A percentile compares a stretch with the other conserved stretches of the same genome.
These are phyloP conservation scores for Sminthurides aquaticus DNA, from an alignment of 2,888 invertebrate species.

Conservation along the genomic window DNA sequence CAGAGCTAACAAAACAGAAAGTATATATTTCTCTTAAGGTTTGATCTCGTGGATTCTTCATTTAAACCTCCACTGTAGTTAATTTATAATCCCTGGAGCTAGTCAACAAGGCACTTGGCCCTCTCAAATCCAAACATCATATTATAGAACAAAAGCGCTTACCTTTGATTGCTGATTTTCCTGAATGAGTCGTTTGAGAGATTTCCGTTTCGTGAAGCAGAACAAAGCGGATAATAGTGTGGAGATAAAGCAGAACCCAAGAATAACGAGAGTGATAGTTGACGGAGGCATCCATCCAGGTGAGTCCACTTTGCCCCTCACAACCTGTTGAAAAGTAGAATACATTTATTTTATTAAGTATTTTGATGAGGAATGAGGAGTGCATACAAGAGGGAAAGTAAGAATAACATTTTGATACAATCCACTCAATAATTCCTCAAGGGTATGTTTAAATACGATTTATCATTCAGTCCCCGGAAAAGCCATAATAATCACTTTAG, in stretches of 20 bases:
- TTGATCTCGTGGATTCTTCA: too few species aligned
- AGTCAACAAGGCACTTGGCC: background rate
- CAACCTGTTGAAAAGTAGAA: conserved; percentile 3
- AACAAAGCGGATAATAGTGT: conserved; percentile 9
- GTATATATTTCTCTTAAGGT: too few species aligned
- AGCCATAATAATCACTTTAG: background rate
- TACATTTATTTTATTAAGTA: background rate
- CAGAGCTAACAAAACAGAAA: too few species aligned
- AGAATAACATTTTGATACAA: too few species aligned
- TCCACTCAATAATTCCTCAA: too few species aligned
- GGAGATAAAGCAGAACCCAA: conserved; percentile 14
- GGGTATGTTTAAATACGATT: background rate
- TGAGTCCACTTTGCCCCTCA: background rate
- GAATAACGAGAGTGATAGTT: conserved; percentile 7
- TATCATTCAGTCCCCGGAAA: background rate
- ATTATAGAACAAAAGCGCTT: conserved; percentile 1
- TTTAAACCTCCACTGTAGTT: too few species aligned
- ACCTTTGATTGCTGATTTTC: conserved; percentile 21
- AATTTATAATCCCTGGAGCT: too few species aligned
- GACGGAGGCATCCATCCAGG: background rate
- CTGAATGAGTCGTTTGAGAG: conserved; percentile 24
- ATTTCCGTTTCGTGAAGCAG: conserved; percentile 26
- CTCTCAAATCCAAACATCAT: background rate
- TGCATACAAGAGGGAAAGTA: too few species aligned
- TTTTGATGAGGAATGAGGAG: too few species aligned